Evolutionary conservation across 2,797 vertebrate species (phyloP).

Genomic region (Yasuhikotakia modesta): DNA sequence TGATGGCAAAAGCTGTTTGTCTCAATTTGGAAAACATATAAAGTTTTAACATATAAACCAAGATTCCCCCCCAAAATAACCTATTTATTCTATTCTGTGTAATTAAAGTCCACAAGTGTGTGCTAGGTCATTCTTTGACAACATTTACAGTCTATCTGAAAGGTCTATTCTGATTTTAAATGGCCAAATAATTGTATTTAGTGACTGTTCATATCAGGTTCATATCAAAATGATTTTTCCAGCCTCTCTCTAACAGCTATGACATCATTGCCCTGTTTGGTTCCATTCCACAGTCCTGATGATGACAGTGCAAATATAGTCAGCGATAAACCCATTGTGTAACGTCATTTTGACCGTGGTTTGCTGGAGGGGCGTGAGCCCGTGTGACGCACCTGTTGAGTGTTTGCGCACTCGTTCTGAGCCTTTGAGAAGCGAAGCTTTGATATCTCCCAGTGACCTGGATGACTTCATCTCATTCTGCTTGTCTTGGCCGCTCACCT

Average conservation of each 20-base stretch:
- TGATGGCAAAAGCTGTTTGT: no score
- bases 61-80: no score
- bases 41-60: no score
- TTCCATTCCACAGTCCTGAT: constrained; percentile 13
- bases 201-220: not conserved
- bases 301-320: constrained; percentile 28
- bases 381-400: constrained; percentile 81
- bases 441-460: constrained; percentile 89
- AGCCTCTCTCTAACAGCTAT: constrained; percentile 26
- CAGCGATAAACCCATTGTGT: not conserved
- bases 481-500: constrained; percentile 86
- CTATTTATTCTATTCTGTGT: no score
- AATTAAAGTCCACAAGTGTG: no score
- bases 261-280: constrained; percentile 26
- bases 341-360: not conserved
- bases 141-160: not conserved
- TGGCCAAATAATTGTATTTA: not conserved
- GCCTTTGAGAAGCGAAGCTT: constrained; percentile 88
- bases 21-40: no score
- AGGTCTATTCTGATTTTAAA: not conserved
- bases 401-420: constrained; percentile 87
- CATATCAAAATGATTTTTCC: constrained; percentile 13
- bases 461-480: constrained; percentile 91
- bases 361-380: constrained; percentile 30
- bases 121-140: not conserved